These are phyloP conservation scores for Odontomachus brunneus DNA, from an alignment of 1,140 invertebrate genomes.

Conservation along the genomic window DNA sequence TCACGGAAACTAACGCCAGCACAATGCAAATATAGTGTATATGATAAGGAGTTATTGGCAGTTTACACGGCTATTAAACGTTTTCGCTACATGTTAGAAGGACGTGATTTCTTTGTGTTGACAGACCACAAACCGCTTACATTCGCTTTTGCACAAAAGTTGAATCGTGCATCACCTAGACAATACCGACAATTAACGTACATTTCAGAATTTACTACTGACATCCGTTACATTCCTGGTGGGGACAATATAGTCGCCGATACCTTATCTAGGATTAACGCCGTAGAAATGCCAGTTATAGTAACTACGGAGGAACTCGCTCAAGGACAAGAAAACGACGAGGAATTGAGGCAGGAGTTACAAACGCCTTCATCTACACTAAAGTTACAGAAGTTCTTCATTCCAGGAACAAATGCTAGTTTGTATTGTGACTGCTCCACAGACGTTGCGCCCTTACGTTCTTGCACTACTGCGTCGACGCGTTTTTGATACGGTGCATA, in stretches of 20 bases:
- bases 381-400: neutral
- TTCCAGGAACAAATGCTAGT: neutral
- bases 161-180: no score
- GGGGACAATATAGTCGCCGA: neutral
- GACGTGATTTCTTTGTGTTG: no score
- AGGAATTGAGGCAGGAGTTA: neutral
- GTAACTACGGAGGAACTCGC: neutral
- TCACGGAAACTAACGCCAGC: no score
- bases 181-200: neutral
- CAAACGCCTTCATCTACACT: neutral
- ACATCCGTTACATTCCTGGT: neutral
- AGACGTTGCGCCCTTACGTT: neutral
- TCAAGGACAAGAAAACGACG: neutral
- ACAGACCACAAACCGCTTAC: no score
- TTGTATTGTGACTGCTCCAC: constrained; percentile 4
- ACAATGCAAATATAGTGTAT: no score
- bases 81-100: no score
- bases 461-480: neutral
- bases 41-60: no score
- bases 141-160: no score
- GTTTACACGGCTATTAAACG: no score
- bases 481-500: constrained; percentile 10
- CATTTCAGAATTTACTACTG: neutral
- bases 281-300: neutral
- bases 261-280: neutral